Conservation (phyloP, 2,888 invertebrate genomes). For the Molorchus minor region DNA sequence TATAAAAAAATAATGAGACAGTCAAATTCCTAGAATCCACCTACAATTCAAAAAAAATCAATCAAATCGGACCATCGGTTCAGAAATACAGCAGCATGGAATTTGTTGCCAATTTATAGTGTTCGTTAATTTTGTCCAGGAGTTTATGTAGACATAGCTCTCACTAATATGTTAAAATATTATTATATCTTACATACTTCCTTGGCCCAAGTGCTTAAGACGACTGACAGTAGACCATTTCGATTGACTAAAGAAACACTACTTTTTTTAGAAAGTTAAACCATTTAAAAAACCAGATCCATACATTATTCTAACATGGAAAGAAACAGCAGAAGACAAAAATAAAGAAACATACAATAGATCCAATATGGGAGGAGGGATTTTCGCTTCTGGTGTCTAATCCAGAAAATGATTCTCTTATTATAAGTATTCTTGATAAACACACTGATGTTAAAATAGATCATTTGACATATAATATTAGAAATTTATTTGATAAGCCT, state of each 20-base stretch:
- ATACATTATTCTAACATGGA: conserved; percentile 78
- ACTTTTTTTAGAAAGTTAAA: conserved; percentile 67
- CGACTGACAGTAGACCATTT: background rate
- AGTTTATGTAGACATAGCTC: no score
- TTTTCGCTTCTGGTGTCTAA: conserved; percentile 90
- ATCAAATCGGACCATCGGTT: no score
- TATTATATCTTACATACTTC: background rate
- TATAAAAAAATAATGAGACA: no score
- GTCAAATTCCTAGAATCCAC: no score
- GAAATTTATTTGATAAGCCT: conserved; percentile 72
- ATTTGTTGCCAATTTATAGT: no score
- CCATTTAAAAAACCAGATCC: conserved; percentile 80
- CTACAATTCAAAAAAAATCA: no score
- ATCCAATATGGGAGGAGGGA: conserved; percentile 93
- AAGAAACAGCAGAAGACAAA: conserved; percentile 75
- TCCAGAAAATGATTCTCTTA: conserved; percentile 84
- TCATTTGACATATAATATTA: conserved; percentile 72
- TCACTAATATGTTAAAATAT: no score
- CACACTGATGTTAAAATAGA: conserved; percentile 79
- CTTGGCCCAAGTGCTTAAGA: background rate
- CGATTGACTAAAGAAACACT: background rate
- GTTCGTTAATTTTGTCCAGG: no score
- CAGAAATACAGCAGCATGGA: conserved; percentile 7
- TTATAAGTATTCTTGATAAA: conserved; percentile 83
- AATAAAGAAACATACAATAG: conserved; percentile 79